Percentiles rank a stretch among this genome's conserved stretches.
These are phyloP conservation scores for Dicranocentrus wangi DNA, from an alignment of 2,888 invertebrate species.

Conservation along the genomic window DNA sequence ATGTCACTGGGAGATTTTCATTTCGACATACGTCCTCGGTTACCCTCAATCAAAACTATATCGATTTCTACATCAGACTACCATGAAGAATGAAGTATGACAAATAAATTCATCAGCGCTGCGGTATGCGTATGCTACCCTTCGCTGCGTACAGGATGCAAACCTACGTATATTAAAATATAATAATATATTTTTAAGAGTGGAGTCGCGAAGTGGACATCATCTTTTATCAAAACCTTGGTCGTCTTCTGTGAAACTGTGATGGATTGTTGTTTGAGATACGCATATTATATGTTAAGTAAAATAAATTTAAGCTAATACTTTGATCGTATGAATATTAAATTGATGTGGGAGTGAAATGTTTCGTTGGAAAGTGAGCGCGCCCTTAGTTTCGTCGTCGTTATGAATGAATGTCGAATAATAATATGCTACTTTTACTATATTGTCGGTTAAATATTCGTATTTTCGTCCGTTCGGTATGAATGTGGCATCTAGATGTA, in stretches of 20 bases:
- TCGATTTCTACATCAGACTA: no score
- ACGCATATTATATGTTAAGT: conserved; percentile 49
- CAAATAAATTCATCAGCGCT: no score
- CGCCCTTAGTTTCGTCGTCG: no score
- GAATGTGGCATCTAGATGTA: no score
- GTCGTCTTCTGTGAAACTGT: conserved; percentile 50
- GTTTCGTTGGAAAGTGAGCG: no score
- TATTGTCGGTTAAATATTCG: no score
- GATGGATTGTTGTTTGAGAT: conserved; percentile 59
- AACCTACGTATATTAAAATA: conserved; percentile 27
- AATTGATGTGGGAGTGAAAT: conserved; percentile 14
- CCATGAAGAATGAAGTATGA: no score
- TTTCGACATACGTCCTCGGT: no score
- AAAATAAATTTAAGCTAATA: conserved; percentile 25
- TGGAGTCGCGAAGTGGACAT: conserved; percentile 32
- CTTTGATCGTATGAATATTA: conserved; percentile 28
- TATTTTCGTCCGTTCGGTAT: no score
- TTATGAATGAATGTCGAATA: conserved; percentile 3
- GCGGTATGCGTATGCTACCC: conserved; percentile 23
- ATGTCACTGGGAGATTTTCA: no score
- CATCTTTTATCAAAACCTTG: conserved; percentile 1
- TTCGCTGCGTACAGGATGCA: conserved; percentile 25
- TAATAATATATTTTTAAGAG: conserved; percentile 1
- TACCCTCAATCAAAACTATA: no score
- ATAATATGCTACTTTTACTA: no score